These are phyloP conservation scores for Bedellia somnulentella DNA, from an alignment of 2,888 invertebrate genomes.

Conservation along the genomic window DNA sequence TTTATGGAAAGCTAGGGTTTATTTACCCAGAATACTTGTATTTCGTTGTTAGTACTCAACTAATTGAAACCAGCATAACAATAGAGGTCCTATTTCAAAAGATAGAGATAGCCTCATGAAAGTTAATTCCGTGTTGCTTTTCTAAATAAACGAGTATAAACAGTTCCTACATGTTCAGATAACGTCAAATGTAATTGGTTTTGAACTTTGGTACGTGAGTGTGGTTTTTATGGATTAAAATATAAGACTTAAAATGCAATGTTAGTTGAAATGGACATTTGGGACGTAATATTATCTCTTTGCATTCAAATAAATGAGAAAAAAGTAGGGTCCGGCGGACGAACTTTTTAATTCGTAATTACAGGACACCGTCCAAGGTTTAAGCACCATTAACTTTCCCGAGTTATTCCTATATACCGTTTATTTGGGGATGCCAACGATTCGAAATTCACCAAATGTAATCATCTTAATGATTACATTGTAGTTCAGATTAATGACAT, in stretches of 20 bases:
- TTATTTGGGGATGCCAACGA: too few species aligned
- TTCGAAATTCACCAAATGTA: too few species aligned
- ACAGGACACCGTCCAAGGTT: constrained; percentile 55
- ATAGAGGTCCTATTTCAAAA: constrained; percentile 1
- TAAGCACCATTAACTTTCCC: constrained; percentile 57
- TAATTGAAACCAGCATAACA: constrained; percentile 4
- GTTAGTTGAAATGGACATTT: constrained; percentile 16
- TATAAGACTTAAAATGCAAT: not conserved
- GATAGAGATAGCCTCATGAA: constrained; percentile 18
- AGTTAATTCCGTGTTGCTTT: constrained; percentile 42
- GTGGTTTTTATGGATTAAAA: constrained; percentile 18
- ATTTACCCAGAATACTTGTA: too few species aligned
- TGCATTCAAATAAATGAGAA: constrained; percentile 52
- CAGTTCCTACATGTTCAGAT: constrained; percentile 42
- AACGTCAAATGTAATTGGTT: constrained; percentile 47
- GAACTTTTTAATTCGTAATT: constrained; percentile 61
- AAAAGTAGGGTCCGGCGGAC: constrained; percentile 47
- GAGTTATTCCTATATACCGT: too few species aligned
- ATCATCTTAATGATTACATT: too few species aligned
- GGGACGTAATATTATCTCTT: constrained; percentile 50
- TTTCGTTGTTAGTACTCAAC: too few species aligned
- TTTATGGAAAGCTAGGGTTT: too few species aligned
- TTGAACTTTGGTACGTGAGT: constrained; percentile 13
- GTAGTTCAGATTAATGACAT: too few species aligned
- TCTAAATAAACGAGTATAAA: constrained; percentile 31